Conservation (phyloP, 2,888 invertebrate genomes). For the Tanypteryx hageni region DNA sequence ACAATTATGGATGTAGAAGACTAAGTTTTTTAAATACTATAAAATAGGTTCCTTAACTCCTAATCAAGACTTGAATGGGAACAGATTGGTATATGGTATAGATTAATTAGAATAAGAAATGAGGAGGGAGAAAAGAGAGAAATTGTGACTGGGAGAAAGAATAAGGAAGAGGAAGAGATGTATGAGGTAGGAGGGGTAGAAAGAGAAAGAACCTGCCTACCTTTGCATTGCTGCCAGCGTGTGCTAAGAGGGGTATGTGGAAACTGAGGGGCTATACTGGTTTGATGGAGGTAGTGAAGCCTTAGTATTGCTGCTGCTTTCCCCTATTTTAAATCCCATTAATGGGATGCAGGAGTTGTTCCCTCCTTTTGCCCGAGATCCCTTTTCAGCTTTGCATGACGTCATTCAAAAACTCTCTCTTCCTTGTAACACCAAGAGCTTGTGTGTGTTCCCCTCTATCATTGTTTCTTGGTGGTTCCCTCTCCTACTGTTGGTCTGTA, state of each 20-base stretch:
- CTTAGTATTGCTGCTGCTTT: background rate
- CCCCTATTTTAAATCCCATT: conserved; percentile 9
- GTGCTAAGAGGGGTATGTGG: background rate
- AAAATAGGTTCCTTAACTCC: too few relatives aligned
- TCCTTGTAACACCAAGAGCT: background rate
- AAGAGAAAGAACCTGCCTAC: background rate
- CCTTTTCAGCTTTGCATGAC: conserved; percentile 1
- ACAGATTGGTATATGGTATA: background rate
- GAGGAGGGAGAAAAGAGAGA: background rate
- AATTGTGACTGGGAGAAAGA: background rate
- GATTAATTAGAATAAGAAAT: background rate
- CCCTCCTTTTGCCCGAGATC: conserved; percentile 10
- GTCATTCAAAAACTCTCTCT: conserved; percentile 16
- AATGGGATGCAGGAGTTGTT: background rate
- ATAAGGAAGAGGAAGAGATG: background rate
- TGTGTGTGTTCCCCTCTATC: background rate
- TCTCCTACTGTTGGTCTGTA: background rate
- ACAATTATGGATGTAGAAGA: too few relatives aligned
- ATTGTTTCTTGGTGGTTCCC: background rate
- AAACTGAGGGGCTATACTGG: background rate
- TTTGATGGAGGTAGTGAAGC: conserved; percentile 10
- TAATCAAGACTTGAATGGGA: too few relatives aligned
- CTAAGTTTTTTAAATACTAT: too few relatives aligned
- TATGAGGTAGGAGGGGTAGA: background rate
- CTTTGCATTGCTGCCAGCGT: background rate